Base-by-base conservation (phyloP, 2,888 invertebrate species). In the Lasioglossum marginatum region DNA sequence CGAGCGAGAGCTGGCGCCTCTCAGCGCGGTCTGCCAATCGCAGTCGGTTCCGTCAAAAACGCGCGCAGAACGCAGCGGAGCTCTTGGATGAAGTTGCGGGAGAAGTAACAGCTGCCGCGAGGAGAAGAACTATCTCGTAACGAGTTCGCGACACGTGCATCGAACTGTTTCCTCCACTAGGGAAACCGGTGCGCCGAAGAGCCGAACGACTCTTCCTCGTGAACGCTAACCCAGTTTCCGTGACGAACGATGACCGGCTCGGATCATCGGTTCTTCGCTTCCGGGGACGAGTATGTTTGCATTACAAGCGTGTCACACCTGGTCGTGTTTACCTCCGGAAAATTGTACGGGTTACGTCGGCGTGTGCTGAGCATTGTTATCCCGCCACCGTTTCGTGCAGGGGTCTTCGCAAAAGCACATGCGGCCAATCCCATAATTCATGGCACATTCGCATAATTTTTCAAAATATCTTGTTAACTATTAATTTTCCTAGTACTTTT, bases 131-230 rank as follows among this genome's bases (percentile, higher is more conserved):
- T 87, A 82, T 88, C 88, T 81, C 79, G 84, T 87, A 87, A 89
- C 88, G 83, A 88, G 88, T 86, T 82, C 40, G 83, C 79, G 78
- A 86, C 88, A 86, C 86, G 88, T 88, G 88, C 86, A 79, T 79
- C 83, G n/a, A 87, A 83, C 85, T 78, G 82, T 66, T 73, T 60
- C 63, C 48, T 34, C 10, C 45, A 14, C 6, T 8, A 73, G 77
- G 71, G 6, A 31, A 68, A 31, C 85, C 48, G 80, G 37, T 27
- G 52, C 66, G 80, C 77, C 60, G 77, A 77, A 84, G 70, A 19
- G 68, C 66, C 83, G 31, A 16, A 27, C 27, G 12, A 31, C 63
- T 16, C 63, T 34, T 43, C 4, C 16, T 16, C 34, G 31, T 6
- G 63, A 37, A 40, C 43, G 19, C 12, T 52, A 84, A 84, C 78